phyloP scores from a whole-genome alignment of 1,140 invertebrate genomes.

The Potamilus streckersoni region DNA sequence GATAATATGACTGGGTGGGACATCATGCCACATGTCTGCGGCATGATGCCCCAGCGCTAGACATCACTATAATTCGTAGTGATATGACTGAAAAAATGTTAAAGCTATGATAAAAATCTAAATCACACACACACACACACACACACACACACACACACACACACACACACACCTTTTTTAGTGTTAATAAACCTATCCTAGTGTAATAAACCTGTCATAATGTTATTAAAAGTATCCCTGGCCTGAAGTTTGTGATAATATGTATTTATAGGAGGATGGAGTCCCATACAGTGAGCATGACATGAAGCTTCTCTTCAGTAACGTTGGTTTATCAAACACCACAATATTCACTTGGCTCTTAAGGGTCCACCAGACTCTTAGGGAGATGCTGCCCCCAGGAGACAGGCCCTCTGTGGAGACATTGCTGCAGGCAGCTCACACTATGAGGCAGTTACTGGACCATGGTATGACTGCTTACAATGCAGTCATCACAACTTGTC shows the following conservation, averaged over 20 bases:
- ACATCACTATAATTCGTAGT: no score
- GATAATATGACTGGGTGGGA: no score
- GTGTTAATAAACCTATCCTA: no score
- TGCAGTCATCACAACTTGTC: slow-evolving; percentile 20
- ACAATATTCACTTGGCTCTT: slow-evolving; percentile 52
- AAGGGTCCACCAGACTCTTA: slow-evolving; percentile 43
- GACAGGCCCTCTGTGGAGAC: slow-evolving; percentile 62
- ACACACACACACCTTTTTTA: no score
- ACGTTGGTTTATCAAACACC: slow-evolving; percentile 44
- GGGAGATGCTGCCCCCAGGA: slow-evolving; percentile 45
- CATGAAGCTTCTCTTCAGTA: slow-evolving; percentile 43
- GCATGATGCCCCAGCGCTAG: no score
- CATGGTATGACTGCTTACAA: slow-evolving; percentile 21
- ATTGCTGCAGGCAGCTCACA: slow-evolving; percentile 66
- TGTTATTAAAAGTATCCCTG: no score
- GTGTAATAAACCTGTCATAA: no score
- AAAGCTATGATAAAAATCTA: no score
- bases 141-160: no score
- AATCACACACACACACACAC: no score
- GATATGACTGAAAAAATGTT: no score
- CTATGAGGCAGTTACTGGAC: slow-evolving; percentile 15
- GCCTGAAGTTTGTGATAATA: background rate
- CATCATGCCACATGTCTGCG: no score
- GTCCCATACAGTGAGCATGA: slow-evolving; percentile 41
- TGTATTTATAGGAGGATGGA: slow-evolving; percentile 50